Conservation (phyloP, 2,113 vertebrate genomes). For the Phrynocephalus versicolor region DNA sequence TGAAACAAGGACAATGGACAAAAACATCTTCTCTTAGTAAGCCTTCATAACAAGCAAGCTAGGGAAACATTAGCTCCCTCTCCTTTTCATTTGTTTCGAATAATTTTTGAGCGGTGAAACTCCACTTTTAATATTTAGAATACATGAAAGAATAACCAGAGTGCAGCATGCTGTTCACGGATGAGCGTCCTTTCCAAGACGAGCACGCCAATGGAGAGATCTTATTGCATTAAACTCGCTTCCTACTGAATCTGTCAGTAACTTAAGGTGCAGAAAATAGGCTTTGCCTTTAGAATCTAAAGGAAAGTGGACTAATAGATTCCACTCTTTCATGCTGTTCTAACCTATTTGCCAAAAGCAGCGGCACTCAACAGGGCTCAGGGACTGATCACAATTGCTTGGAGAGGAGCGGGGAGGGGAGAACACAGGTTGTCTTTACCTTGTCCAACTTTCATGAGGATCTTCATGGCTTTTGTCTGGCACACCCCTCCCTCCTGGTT, state of each 20-base stretch:
- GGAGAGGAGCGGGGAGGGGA: not conserved
- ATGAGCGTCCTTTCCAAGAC: slow-evolving; percentile 56
- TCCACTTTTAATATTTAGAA: slow-evolving; percentile 64
- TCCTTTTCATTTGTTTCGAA: slow-evolving; percentile 64
- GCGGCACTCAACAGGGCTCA: slow-evolving; percentile 58
- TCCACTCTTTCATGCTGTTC: not conserved
- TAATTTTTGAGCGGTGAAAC: slow-evolving; percentile 67
- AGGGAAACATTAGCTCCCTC: slow-evolving; percentile 64
- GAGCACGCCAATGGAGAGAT: slow-evolving; percentile 61
- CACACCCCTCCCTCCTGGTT: slow-evolving; percentile 99
- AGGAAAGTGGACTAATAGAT: slow-evolving; percentile 41
- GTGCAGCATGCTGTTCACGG: slow-evolving; percentile 53
- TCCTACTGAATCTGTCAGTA: slow-evolving; percentile 63
- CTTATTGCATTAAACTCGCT: slow-evolving; percentile 42
- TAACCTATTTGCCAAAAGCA: slow-evolving; percentile 45
- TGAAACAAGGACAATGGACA: slow-evolving; percentile 69
- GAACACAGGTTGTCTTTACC: slow-evolving; percentile 82
- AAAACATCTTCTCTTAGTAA: slow-evolving; percentile 62
- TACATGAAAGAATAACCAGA: slow-evolving; percentile 61
- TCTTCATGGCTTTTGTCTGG: slow-evolving; percentile 99
- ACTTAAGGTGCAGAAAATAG: slow-evolving; percentile 54
- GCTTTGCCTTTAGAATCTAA: slow-evolving; percentile 57
- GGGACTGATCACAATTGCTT: slow-evolving; percentile 62
- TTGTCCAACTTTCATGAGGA: slow-evolving; percentile 99
- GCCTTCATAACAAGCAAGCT: slow-evolving; percentile 66